phyloP scores from a whole-genome alignment of 2,113 vertebrate genomes.

The Scatophagus argus region DNA sequence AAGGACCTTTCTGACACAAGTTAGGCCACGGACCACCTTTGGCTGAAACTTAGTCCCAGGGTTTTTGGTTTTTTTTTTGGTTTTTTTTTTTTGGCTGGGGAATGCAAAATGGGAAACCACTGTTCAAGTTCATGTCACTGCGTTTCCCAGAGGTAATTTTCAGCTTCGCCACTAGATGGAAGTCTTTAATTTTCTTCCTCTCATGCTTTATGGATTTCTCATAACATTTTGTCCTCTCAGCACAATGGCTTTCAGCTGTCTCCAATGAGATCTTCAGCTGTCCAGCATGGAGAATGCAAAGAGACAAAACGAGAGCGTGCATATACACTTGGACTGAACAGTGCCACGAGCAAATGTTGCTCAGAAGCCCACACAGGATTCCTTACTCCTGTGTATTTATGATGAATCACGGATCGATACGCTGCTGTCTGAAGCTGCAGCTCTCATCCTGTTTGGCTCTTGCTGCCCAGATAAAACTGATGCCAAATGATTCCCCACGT shows the following conservation, averaged over 20 bases:
- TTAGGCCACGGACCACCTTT: no score
- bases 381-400: slow-evolving; percentile 15
- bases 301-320: not conserved
- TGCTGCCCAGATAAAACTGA: not conserved
- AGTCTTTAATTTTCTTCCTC: slow-evolving; percentile 60
- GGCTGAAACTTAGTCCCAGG: no score
- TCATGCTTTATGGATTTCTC: slow-evolving; percentile 1
- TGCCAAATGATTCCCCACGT: slow-evolving; percentile 26
- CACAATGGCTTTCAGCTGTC: not conserved
- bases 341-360: not conserved
- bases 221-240: slow-evolving; percentile 13
- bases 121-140: no score
- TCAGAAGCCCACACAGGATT: slow-evolving; percentile 35
- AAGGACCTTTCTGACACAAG: no score
- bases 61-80: no score
- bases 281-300: slow-evolving; percentile 3
- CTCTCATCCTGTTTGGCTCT: slow-evolving; percentile 26
- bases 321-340: not conserved
- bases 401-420: slow-evolving; percentile 45
- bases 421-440: slow-evolving; percentile 24
- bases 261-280: not conserved
- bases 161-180: slow-evolving; percentile 71
- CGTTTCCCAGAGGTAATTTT: not conserved
- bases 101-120: no score
- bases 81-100: no score